Evolutionary conservation across 2,797 vertebrate species (phyloP).

Genomic region (Galagoides demidoff): DNA sequence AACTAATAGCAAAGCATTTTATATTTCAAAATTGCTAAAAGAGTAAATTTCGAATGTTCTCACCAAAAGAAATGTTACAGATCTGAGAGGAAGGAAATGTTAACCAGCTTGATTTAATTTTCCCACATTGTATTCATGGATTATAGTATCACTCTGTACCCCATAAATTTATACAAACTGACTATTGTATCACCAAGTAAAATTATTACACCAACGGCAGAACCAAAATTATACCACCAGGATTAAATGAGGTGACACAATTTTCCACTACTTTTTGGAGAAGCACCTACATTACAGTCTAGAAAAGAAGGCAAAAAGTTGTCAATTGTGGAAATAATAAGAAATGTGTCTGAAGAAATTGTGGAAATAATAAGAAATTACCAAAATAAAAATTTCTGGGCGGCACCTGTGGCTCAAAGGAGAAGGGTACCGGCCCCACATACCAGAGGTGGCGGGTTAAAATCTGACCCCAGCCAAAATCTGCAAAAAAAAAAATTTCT

Average conservation of each 20-base stretch:
- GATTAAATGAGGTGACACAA: not conserved
- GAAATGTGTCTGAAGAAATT: not conserved
- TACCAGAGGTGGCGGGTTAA: no score
- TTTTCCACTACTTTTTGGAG: not conserved
- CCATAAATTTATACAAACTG: not conserved
- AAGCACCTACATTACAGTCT: not conserved
- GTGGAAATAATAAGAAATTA: not conserved
- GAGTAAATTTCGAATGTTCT: not conserved
- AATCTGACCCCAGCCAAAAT: no score
- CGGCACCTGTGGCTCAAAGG: no score
- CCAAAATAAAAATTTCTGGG: constrained; percentile 17
- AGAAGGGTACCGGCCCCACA: no score
- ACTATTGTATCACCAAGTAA: not conserved
- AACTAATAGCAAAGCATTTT: not conserved
- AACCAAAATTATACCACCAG: not conserved
- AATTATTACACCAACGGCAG: not conserved
- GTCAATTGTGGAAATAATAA: not conserved
- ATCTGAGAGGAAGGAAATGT: not conserved
- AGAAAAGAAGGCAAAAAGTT: not conserved
- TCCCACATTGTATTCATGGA: not conserved
- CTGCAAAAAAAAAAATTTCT: not conserved
- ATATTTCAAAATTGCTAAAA: not conserved
- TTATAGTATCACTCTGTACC: not conserved
- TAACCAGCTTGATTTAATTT: not conserved
- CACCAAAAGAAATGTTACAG: not conserved